Evolutionary conservation across 2,113 vertebrate species (phyloP), one percentile per base, ranked within the genome.

Genomic region (Girardinichthys multiradiatus): DNA sequence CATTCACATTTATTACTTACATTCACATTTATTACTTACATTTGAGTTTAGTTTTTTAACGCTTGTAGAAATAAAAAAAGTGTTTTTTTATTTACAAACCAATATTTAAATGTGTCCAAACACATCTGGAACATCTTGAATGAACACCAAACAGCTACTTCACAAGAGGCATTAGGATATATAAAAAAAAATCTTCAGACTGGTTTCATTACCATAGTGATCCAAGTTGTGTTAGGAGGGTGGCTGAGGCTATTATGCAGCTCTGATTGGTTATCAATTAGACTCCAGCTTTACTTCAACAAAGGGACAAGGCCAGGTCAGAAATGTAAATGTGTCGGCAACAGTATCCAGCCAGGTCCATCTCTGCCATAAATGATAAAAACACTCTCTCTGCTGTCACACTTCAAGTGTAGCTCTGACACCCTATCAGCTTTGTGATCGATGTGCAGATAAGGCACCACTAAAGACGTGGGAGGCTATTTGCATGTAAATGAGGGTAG

Each of bases 401-500:
- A 35, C 27, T 57, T 14, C 21, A 21, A 80, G 42, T 64, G 59
- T 17, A 26, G 81, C 75, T 26, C 1, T 62, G 79, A 79, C 86
- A 76, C 65, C 0, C 2, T 27, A 73, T 77, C 71, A 79, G 75
- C 31, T 21, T 5, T 2, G 21, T 83, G 84, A 89, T 85, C 33
- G 80, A 88, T 81, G 84, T 63, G 61, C 5, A 71, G 51, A 65
- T 45, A 79, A 83, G 60, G 21, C 39, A 63, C 62, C 70, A 62
- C 33, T 57, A 54, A 67, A 72, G 57, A 66, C 61, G 60, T 62
- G 59, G 4, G 59, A 71, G 63, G 7, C 39, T 57, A 91, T 91
- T 89, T 91, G 77, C 76, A 91, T 90, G 85, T 83, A 90, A 88
- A 91, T 89, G 74, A 90, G 73, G 57, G 35, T 17, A 30, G 57